Evolutionary conservation across 2,888 invertebrate species (phyloP).

Genomic region (Lithophane socia): DNA sequence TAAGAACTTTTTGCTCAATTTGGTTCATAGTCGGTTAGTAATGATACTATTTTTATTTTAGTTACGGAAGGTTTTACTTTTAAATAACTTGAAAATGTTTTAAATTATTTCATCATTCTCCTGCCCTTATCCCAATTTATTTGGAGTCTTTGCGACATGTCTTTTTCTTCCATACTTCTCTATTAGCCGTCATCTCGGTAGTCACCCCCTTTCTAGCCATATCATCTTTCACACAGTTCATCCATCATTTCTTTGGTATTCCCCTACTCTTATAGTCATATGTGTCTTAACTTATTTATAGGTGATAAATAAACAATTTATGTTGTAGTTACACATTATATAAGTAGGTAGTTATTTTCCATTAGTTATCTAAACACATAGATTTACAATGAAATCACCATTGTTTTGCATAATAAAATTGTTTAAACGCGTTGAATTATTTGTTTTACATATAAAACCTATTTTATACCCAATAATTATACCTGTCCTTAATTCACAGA

Average conservation of each 20-base stretch:
- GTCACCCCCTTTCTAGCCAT: too few relatives aligned
- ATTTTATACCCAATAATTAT: neutral
- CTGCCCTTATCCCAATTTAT: neutral
- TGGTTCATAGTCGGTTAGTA: neutral
- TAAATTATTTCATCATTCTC: neutral
- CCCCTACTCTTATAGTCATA: neutral
- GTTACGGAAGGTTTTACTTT: neutral
- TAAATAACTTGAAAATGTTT: neutral
- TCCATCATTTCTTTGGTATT: neutral
- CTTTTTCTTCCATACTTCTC: neutral
- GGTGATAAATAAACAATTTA: slow-evolving; percentile 11
- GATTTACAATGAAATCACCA: slow-evolving; percentile 22
- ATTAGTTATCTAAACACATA: slow-evolving; percentile 23
- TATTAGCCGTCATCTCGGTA: neutral
- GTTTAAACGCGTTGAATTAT: slow-evolving; percentile 3
- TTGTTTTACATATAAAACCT: slow-evolving; percentile 24
- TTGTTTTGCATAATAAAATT: slow-evolving; percentile 28
- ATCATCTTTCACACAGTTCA: neutral
- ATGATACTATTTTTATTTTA: slow-evolving; percentile 5
- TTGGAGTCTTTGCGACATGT: neutral
- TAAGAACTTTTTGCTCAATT: slow-evolving; percentile 30
- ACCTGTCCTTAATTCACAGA: neutral
- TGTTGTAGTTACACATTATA: neutral
- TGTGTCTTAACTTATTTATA: neutral
- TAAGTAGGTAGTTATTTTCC: slow-evolving; percentile 4